phyloP scores from a whole-genome alignment of 2,888 invertebrate species.

The Mayetiola destructor region DNA sequence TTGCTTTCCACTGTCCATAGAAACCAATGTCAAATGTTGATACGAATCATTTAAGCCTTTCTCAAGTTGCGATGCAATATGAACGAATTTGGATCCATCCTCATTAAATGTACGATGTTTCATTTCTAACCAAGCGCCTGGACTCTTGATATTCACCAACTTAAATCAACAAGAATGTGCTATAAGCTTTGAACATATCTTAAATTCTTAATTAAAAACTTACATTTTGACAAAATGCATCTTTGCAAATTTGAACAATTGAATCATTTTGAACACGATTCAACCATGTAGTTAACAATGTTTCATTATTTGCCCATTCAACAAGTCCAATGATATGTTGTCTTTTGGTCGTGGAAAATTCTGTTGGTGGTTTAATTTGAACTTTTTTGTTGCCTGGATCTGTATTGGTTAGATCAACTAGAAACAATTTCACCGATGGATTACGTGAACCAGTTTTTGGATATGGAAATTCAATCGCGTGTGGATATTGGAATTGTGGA shows the following conservation, averaged over 20 bases:
- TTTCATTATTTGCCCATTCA: constrained; percentile 56
- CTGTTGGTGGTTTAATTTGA: constrained; percentile 27
- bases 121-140: constrained; percentile 67
- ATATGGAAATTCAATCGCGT: constrained; percentile 58
- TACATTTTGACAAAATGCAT: constrained; percentile 17
- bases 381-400: constrained; percentile 23
- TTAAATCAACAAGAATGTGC: background rate
- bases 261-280: constrained; percentile 74
- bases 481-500: constrained; percentile 60
- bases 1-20: constrained; percentile 28
- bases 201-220: background rate
- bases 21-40: constrained; percentile 49
- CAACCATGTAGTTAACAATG: constrained; percentile 71
- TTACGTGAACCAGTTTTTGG: constrained; percentile 60
- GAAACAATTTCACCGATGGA: constrained; percentile 48
- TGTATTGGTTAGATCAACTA: constrained; percentile 38
- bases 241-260: constrained; percentile 46
- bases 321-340: constrained; percentile 45
- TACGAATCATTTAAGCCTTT: constrained; percentile 37
- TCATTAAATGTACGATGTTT: constrained; percentile 53
- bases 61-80: constrained; percentile 54
- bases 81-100: constrained; percentile 51
- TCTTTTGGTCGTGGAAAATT: constrained; percentile 27
- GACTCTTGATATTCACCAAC: constrained; percentile 23
- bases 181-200: background rate